A percentile compares a stretch with the other conserved stretches of the same genome.
phyloP scores from a whole-genome alignment of 2,113 vertebrate species.

The Onychorhynchus coronatus region DNA sequence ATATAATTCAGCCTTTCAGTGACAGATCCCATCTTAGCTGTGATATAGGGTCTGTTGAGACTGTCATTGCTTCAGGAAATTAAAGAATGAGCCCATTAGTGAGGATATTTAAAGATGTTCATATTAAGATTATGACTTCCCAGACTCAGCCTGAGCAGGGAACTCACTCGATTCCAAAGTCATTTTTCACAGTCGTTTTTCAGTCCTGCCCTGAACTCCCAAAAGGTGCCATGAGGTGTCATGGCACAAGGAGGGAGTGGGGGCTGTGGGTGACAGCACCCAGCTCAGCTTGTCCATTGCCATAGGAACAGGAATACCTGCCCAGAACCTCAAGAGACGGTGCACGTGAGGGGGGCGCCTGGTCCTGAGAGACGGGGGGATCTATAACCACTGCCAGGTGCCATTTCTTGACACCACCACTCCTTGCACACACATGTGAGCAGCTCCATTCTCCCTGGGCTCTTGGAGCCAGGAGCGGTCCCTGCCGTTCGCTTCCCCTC shows the following conservation, averaged over 20 bases:
- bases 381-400: rapidly evolving
- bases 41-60: constrained; percentile 54
- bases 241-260: rapidly evolving
- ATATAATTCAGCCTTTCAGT: constrained; percentile 58
- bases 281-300: rapidly evolving
- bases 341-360: neutral
- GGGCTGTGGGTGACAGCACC: neutral
- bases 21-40: constrained; percentile 49
- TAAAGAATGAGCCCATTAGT: constrained; percentile 71
- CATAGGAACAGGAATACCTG: neutral
- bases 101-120: constrained; percentile 40
- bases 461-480: neutral
- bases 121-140: constrained; percentile 50
- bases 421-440: neutral
- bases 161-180: neutral
- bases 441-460: neutral
- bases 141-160: neutral
- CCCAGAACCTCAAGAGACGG: neutral
- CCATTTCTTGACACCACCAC: neutral
- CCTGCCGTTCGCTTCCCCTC: neutral
- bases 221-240: neutral
- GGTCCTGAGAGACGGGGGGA: neutral
- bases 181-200: neutral
- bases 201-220: neutral
- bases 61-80: constrained; percentile 66